A percentile compares a stretch with the other conserved stretches of the same genome.
These are phyloP conservation scores for Diabrotica virgifera DNA, from an alignment of 1,140 invertebrate species.

Conservation along the genomic window DNA sequence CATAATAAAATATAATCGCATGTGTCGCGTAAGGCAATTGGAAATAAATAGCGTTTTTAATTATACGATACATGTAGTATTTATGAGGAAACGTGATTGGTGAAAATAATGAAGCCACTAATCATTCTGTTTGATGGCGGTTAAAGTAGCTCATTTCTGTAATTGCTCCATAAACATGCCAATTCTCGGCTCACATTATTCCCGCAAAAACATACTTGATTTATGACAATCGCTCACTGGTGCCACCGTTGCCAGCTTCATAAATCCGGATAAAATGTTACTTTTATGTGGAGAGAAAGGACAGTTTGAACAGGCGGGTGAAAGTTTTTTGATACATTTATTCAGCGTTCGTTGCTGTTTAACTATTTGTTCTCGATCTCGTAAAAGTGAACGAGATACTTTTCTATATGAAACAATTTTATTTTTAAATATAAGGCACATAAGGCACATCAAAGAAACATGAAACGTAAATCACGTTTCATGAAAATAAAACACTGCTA, in stretches of 20 bases:
- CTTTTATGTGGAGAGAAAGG: no score
- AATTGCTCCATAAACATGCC: conserved; percentile 45
- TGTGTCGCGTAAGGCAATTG: neutral
- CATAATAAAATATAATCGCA: neutral
- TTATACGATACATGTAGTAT: conserved; percentile 9
- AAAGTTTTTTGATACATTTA: no score
- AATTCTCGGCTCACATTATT: conserved; percentile 28
- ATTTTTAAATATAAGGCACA: no score
- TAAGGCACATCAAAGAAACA: no score
- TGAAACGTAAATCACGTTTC: no score
- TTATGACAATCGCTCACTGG: conserved; percentile 10
- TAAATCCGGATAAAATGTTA: no score
- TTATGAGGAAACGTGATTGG: neutral
- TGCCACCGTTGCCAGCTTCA: neutral
- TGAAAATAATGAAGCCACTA: conserved; percentile 44
- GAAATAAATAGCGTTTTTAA: conserved; percentile 15
- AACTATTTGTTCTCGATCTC: no score
- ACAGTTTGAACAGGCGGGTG: no score
- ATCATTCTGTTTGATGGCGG: conserved; percentile 42
- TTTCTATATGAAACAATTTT: no score
- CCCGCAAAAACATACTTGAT: conserved; percentile 15
- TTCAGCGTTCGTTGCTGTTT: no score
- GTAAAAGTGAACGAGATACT: no score
- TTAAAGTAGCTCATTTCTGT: conserved; percentile 43
- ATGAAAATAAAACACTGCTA: no score